A percentile compares a stretch with the other conserved stretches of the same genome.
phyloP scores from a whole-genome alignment of 2,888 invertebrate species.

The Anaspis maculata region DNA sequence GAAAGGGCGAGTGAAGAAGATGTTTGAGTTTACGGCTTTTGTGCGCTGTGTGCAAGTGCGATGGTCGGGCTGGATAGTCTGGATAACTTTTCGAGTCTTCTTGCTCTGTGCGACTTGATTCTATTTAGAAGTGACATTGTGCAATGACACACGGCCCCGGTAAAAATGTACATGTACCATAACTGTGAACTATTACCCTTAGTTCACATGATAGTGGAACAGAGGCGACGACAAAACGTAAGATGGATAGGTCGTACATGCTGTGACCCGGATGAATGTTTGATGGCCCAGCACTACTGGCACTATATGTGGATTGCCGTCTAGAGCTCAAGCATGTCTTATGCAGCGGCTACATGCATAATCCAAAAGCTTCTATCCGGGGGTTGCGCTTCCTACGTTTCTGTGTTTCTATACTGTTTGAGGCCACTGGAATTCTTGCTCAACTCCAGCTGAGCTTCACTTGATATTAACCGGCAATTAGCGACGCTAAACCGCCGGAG shows the following conservation, averaged over 20 bases:
- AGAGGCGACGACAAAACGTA: conserved; percentile 30
- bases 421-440: conserved; percentile 8
- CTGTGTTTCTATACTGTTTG: conserved; percentile 7
- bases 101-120: too few relatives aligned
- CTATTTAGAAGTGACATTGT: conserved; percentile 8
- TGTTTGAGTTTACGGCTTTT: too few relatives aligned
- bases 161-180: too few relatives aligned
- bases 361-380: conserved; percentile 27
- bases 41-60: too few relatives aligned
- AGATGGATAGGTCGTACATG: conserved; percentile 32
- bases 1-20: too few relatives aligned
- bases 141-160: conserved; percentile 10
- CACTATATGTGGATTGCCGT: conserved; percentile 34
- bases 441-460: conserved; percentile 2
- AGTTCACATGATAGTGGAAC: conserved; percentile 13
- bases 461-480: too few relatives aligned
- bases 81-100: too few relatives aligned
- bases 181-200: conserved; percentile 13
- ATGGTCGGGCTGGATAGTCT: too few relatives aligned
- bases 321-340: conserved; percentile 32
- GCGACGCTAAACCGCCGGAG: too few relatives aligned
- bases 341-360: conserved; percentile 34
- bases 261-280: conserved; percentile 38
- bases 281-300: conserved; percentile 28
- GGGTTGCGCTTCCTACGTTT: conserved; percentile 10